These are phyloP conservation scores for Platygyra sinensis DNA, from an alignment of 64 coral and sea anemone genomes.

Conservation along the genomic window DNA sequence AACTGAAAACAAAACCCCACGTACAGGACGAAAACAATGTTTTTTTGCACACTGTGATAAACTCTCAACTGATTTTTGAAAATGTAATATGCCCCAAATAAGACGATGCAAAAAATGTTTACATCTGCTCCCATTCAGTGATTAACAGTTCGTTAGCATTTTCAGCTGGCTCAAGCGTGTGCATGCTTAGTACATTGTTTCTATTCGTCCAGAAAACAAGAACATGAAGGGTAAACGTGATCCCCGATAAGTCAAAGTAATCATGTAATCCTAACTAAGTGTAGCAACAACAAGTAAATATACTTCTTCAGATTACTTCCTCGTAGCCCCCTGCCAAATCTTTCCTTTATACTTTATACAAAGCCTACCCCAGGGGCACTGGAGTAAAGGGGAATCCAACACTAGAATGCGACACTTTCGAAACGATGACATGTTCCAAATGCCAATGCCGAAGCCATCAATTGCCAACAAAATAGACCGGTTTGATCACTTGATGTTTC, in stretches of 20 bases:
- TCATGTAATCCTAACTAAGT: background rate
- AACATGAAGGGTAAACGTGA: background rate
- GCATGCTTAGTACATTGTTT: background rate
- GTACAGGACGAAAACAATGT: background rate
- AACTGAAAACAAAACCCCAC: background rate
- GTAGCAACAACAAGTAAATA: background rate
- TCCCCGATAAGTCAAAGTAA: background rate
- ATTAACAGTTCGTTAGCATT: background rate
- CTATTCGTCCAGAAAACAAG: background rate
- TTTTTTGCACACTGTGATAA: background rate
- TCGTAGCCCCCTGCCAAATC: background rate
- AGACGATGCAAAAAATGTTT: background rate
- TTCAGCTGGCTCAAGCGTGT: background rate
- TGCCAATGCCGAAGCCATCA: constrained; percentile 7
- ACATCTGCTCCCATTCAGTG: background rate
- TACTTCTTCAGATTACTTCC: background rate
- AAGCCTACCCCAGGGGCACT: background rate
- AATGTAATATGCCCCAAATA: background rate
- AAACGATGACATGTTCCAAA: constrained; percentile 7
- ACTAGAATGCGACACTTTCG: background rate
- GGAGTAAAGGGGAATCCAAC: background rate
- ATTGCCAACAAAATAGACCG: background rate
- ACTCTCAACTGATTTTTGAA: background rate
- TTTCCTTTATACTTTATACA: background rate
- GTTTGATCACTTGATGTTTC: background rate